Percentiles rank a stretch among this genome's conserved stretches.
Evolutionary conservation across 2,888 invertebrate species (phyloP).

Genomic region (Pammene fasciana): DNA sequence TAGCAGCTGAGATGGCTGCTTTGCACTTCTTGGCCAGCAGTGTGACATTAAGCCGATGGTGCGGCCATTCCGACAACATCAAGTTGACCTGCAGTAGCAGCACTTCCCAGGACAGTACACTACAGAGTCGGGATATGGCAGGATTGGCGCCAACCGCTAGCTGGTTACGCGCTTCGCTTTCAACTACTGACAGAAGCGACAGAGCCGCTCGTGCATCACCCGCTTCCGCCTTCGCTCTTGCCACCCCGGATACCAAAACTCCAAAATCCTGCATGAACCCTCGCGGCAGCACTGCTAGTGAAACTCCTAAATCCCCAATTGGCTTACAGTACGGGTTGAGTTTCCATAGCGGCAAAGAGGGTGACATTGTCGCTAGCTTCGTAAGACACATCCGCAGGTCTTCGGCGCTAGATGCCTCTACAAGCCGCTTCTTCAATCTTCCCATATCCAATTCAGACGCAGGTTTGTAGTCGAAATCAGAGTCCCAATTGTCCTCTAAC

Average conservation of each 20-base stretch:
- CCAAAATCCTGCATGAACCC: slow-evolving; percentile 90
- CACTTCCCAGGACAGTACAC: slow-evolving; percentile 92
- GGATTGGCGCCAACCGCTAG: slow-evolving; percentile 76
- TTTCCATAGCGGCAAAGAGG: slow-evolving; percentile 87
- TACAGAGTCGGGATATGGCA: slow-evolving; percentile 86
- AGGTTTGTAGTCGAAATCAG: slow-evolving; percentile 73
- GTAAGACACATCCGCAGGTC: slow-evolving; percentile 88
- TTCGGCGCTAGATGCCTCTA: slow-evolving; percentile 89
- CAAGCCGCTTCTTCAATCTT: slow-evolving; percentile 88
- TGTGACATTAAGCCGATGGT: slow-evolving; percentile 75
- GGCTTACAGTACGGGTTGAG: slow-evolving; percentile 91
- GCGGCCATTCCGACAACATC: slow-evolving; percentile 84
- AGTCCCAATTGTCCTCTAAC: slow-evolving; percentile 76
- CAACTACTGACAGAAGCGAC: slow-evolving; percentile 85
- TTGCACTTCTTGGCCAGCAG: slow-evolving; percentile 85
- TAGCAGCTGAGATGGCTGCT: slow-evolving; percentile 86
- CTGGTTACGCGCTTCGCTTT: slow-evolving; percentile 76
- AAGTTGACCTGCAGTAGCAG: slow-evolving; percentile 91
- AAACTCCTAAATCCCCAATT: slow-evolving; percentile 90
- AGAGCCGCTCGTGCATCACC: slow-evolving; percentile 76
- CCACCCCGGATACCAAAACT: slow-evolving; percentile 92
- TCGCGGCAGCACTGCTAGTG: slow-evolving; percentile 88
- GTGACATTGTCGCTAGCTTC: slow-evolving; percentile 86
- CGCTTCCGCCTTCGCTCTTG: slow-evolving; percentile 88
- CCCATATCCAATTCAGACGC: slow-evolving; percentile 87